Evolutionary conservation across 2,888 invertebrate genomes (phyloP).

Genomic region (Amiota minor): DNA sequence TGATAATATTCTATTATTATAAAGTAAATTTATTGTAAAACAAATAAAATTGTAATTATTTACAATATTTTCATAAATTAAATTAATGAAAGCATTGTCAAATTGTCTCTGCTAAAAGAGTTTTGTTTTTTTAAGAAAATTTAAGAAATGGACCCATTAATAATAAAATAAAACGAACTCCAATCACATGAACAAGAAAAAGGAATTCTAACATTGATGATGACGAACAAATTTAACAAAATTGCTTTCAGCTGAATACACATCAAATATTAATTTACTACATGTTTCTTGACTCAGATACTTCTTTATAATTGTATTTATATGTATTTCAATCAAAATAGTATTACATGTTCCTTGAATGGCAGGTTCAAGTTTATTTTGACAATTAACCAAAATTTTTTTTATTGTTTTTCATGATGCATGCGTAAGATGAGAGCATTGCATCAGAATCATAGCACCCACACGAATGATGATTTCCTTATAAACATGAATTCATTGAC

Average conservation of each 20-base stretch:
- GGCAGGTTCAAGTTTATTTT: conserved; percentile 60
- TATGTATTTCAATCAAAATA: conserved; percentile 12
- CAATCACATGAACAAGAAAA: neutral
- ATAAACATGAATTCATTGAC: neutral
- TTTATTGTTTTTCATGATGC: conserved; percentile 26
- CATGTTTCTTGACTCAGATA: conserved; percentile 34
- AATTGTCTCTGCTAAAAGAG: too few relatives aligned
- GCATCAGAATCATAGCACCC: conserved; percentile 47
- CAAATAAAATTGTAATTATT: too few relatives aligned
- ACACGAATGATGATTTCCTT: conserved; percentile 38
- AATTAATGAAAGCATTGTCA: too few relatives aligned
- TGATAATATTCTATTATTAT: too few relatives aligned
- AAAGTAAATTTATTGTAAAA: too few relatives aligned
- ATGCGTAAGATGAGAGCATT: conserved; percentile 10
- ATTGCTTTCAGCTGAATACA: conserved; percentile 65
- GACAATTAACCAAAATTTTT: neutral
- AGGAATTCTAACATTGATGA: neutral
- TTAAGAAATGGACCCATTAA: too few relatives aligned
- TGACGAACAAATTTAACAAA: neutral
- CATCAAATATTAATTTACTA: conserved; percentile 46
- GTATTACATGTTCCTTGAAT: conserved; percentile 51
- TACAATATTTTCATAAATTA: too few relatives aligned
- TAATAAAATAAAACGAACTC: too few relatives aligned
- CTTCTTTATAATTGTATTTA: conserved; percentile 33
- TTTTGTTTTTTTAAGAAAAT: too few relatives aligned